Conservation (phyloP, 2,113 vertebrate species). For the Damaliscus lunatus region DNA sequence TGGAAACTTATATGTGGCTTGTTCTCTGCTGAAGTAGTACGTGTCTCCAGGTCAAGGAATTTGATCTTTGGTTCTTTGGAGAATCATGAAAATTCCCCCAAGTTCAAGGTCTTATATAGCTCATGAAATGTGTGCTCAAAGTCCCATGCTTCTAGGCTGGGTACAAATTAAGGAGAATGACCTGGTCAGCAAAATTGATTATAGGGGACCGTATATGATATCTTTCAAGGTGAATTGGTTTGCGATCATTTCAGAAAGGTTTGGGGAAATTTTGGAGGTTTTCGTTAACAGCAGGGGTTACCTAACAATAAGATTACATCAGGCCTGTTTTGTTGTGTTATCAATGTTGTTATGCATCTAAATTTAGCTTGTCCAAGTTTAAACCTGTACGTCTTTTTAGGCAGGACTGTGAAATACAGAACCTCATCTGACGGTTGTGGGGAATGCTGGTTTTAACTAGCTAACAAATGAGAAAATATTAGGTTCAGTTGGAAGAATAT, state of each 20-base stretch:
- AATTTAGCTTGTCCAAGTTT: background rate
- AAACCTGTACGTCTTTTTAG: background rate
- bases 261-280: background rate
- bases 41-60: background rate
- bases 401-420: background rate
- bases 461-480: conserved; percentile 28
- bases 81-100: background rate
- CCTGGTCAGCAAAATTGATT: background rate
- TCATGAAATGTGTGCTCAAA: background rate
- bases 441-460: conserved; percentile 35
- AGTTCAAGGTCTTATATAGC: background rate
- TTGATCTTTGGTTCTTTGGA: background rate
- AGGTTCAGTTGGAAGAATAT: conserved; percentile 18
- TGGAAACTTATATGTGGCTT: background rate
- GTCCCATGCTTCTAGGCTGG: background rate
- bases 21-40: background rate
- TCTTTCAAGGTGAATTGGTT: background rate
- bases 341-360: background rate
- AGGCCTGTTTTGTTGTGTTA: background rate
- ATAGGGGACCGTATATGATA: background rate
- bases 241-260: background rate
- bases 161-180: background rate
- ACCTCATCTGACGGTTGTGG: background rate
- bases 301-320: background rate
- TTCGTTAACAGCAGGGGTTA: background rate